Evolutionary conservation across 2,888 invertebrate species (phyloP), one percentile per base, ranked within the genome.

Genomic region (Cephus pulcher): DNA sequence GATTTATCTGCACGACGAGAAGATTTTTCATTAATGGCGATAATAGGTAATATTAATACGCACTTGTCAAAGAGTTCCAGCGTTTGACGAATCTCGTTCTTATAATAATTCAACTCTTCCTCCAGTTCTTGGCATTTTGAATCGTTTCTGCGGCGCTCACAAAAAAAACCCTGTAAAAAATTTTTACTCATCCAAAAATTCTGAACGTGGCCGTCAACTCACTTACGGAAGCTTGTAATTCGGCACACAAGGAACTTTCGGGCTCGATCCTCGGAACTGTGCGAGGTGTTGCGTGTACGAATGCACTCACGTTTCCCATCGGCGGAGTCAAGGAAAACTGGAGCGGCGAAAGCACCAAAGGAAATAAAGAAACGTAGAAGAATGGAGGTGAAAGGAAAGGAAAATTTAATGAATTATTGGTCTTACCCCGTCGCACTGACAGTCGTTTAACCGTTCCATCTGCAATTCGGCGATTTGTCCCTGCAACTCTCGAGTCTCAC

Each of bases 171-270:
- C 87, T 87, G 78, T 35, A 82, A 83, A 30, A 40, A 40, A 1
- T 40, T 15, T 4, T 4, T 0, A 15, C 4, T 40, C 12, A 40
- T 15, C 1, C 15, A 34, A 15, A 11, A 12, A 34, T 4, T 33
- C 15, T 74, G 1, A 74, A 2, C 74, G 74, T 11, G 75, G 80
- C 68, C 34, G 6, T n/a, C 15, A 40, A 35, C 4, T n/a, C 30
- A 33, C 70, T 70, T 80, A 87, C 87, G 6, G 84, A 85, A 75
- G 86, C 86, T 82, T 85, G 85, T 56, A 87, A 82, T 79, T 87
- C 87, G 33, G 79, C 83, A 74, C 80, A 86, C 23, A 87, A 76
- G 9, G 87, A 86, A 78, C 84, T 82, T 33, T 84, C 82, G 12
- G 78, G 71, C 34, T 75, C 75, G 76, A 77, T 69, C 74, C 76